These are phyloP conservation scores for Trogon surrucura DNA, from an alignment of 2,113 vertebrate genomes.

Conservation along the genomic window DNA sequence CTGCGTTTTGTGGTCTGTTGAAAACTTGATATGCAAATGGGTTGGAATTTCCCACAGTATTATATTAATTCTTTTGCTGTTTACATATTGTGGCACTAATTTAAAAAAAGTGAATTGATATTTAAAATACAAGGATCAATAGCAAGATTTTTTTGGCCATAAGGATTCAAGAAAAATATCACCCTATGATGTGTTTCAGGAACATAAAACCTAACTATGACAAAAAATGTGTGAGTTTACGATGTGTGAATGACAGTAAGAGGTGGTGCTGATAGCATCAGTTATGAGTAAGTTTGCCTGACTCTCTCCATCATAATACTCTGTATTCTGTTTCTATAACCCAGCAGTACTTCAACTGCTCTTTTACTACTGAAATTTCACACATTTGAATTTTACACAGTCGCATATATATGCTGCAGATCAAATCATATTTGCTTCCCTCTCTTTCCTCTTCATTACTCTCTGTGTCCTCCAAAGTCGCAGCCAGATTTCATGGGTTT, in stretches of 20 bases:
- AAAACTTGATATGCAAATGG: neutral
- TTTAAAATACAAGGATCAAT: neutral
- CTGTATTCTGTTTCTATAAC: neutral
- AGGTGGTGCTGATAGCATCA: conserved; percentile 17
- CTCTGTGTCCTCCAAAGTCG: neutral
- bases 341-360: neutral
- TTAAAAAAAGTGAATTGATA: neutral
- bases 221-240: neutral
- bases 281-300: neutral
- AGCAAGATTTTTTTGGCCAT: neutral
- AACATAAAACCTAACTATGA: neutral
- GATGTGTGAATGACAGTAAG: neutral
- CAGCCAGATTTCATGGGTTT: neutral
- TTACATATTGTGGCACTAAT: neutral
- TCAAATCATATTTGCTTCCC: neutral
- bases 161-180: conserved; percentile 10
- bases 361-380: neutral
- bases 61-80: neutral
- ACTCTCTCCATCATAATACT: neutral
- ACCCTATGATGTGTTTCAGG: neutral
- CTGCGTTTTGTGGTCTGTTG: neutral
- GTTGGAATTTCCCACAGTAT: neutral
- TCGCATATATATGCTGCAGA: neutral
- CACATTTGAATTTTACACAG: neutral
- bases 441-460: neutral